These are phyloP conservation scores for Vollenhovia emeryi DNA, from an alignment of 1,140 invertebrate genomes.

Conservation along the genomic window DNA sequence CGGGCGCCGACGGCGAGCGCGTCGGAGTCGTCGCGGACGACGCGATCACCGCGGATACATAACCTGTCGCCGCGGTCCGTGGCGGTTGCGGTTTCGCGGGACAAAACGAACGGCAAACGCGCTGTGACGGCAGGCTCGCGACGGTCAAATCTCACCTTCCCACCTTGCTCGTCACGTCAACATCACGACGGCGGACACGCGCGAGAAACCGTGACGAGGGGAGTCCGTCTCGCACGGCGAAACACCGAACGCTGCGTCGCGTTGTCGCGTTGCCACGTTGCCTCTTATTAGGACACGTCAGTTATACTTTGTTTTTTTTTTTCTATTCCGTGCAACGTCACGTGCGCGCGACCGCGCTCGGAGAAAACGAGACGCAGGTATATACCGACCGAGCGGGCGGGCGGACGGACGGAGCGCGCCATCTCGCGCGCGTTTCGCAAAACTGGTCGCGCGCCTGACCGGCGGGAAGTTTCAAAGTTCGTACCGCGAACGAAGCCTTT, in stretches of 20 bases:
- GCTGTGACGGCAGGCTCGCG: too few relatives aligned
- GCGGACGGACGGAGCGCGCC: neutral
- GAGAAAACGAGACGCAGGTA: too few relatives aligned
- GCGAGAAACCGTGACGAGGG: too few relatives aligned
- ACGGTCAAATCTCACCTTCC: neutral
- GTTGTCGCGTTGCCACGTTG: slow-evolving; percentile 73
- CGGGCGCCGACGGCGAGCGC: neutral
- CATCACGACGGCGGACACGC: neutral
- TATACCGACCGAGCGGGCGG: too few relatives aligned
- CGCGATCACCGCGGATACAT: slow-evolving; percentile 9
- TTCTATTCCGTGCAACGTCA: slow-evolving; percentile 32
- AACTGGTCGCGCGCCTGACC: neutral
- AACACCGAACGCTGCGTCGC: neutral
- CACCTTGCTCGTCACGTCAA: neutral
- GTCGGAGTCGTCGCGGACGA: neutral
- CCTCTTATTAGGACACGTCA: slow-evolving; percentile 74
- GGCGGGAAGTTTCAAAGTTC: too few relatives aligned
- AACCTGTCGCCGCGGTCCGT: slow-evolving; percentile 27
- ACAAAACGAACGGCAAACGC: neutral
- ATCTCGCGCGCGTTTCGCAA: neutral
- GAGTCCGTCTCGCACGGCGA: too few relatives aligned
- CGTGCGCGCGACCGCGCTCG: slow-evolving; percentile 12
- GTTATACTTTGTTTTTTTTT: slow-evolving; percentile 61
- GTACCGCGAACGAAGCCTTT: too few relatives aligned
- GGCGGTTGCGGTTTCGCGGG: neutral